These are phyloP conservation scores for Marasmarcha lunaedactyla DNA, from an alignment of 2,888 invertebrate species.

Conservation along the genomic window DNA sequence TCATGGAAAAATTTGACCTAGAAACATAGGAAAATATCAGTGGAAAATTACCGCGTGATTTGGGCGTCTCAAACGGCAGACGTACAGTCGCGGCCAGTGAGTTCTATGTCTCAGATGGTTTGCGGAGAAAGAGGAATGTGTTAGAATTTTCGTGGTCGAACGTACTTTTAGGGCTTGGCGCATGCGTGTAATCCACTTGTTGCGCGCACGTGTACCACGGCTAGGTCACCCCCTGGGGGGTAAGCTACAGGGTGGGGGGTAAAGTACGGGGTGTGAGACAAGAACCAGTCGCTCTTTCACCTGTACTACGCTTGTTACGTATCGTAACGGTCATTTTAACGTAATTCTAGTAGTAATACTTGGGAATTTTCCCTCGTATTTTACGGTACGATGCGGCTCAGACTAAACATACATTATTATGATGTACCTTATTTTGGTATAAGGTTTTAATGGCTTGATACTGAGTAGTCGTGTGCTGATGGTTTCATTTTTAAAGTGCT, in stretches of 20 bases:
- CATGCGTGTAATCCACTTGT: constrained; percentile 54
- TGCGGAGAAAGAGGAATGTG: too few species aligned
- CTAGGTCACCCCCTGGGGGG: constrained; percentile 6
- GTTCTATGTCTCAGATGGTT: constrained; percentile 2
- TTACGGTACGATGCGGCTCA: too few species aligned
- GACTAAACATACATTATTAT: too few species aligned
- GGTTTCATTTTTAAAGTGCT: too few species aligned
- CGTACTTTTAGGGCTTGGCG: constrained; percentile 18
- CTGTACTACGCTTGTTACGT: too few species aligned
- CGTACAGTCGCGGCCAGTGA: constrained; percentile 1
- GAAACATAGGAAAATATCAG: constrained; percentile 17
- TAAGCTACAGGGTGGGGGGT: constrained; percentile 5
- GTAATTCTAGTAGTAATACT: too few species aligned
- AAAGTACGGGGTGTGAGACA: constrained; percentile 25
- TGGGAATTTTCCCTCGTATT: too few species aligned
- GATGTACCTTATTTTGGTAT: too few species aligned
- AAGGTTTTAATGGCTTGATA: too few species aligned
- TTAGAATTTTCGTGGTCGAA: too few species aligned
- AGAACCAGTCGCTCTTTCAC: constrained; percentile 4
- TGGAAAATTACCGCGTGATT: constrained; percentile 40
- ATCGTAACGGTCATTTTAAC: too few species aligned
- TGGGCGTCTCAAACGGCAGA: constrained; percentile 1
- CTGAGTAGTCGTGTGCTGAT: too few species aligned
- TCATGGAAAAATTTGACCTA: neutral
- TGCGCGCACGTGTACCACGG: constrained; percentile 44